Percentiles rank a stretch among this genome's conserved stretches.
Conservation (phyloP, 2,888 invertebrate species). For the Invenusta paracnida region DNA sequence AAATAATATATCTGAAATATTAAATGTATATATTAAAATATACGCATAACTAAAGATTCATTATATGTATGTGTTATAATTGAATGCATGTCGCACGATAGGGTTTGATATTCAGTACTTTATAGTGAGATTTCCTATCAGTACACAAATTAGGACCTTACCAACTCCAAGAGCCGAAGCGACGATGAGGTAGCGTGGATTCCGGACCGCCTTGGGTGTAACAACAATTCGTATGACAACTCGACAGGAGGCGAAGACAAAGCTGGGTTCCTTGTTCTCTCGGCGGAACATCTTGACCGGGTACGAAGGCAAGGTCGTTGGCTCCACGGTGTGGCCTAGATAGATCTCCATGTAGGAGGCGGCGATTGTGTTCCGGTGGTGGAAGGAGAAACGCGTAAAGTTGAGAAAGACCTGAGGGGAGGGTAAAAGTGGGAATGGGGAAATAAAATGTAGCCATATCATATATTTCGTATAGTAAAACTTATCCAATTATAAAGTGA, state of each 20-base stretch:
- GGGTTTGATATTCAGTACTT: background rate
- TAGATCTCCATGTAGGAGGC: background rate
- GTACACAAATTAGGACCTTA: no score
- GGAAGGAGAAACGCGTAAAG: background rate
- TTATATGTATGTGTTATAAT: no score
- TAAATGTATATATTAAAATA: no score
- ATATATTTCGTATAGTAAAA: no score
- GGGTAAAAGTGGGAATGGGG: no score
- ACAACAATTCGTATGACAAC: background rate
- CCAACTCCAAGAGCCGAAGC: background rate
- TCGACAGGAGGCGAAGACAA: background rate
- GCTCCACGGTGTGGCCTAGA: background rate
- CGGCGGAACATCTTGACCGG: background rate
- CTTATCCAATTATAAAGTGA: no score
- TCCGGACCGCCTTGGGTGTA: background rate
- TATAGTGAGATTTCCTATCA: background rate
- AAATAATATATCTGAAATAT: no score
- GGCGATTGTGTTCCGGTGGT: background rate
- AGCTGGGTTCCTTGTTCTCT: background rate
- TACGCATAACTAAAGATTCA: no score
- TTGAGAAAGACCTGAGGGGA: conserved; percentile 25
- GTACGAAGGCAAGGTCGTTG: background rate
- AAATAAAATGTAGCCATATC: no score
- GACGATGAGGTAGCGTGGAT: background rate
- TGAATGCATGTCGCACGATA: no score